Evolutionary conservation across 2,797 vertebrate genomes (phyloP), one percentile per base, ranked within the genome.

Genomic region (Xenopus petersii): DNA sequence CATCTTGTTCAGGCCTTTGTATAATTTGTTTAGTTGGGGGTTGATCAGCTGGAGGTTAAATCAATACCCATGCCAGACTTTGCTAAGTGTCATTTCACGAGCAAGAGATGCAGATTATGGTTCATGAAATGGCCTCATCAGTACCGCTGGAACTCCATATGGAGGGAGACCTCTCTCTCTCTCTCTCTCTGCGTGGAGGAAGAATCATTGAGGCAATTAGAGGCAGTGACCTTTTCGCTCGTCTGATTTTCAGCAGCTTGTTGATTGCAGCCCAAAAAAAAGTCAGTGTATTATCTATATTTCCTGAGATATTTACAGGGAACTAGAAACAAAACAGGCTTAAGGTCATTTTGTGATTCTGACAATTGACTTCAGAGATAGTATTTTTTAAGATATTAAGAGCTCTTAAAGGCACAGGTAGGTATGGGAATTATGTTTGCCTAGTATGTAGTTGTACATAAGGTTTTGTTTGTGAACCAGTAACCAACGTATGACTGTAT

Each of bases 1-100:
- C 84, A 90, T 88, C 87, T 87, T 24, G 54, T 84, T 87, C 77
- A 61, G 87, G 81, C 81, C 82, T 75, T 56, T 58, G 83, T 80
- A 74, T 91, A 89, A 92, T 89, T 87, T 86, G 82, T 84, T 87
- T 87, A 88, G 88, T 83, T 84, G 85, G 79, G 85, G 79, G 82
- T 88, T 82, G 84, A 87, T 87, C 88, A 83, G 84, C 71, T 81
- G 85, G 82, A 87, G 86, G 90, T 88, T 89, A 89, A 92, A 89
- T 88, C 86, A 85, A 86, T 82, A 86, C 88, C 84, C 83, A 85
- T 87, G 86, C 84, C 83, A 0, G 3, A 80, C 85, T 87, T 88
- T 83, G 80, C 85, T 80, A 80, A 84, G 88, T 86, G 87, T 87
- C 87, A 61, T 24, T 84, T 82, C 80, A 81, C 83, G 86, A 84